A percentile compares a stretch with the other conserved stretches of the same genome.
phyloP scores from a whole-genome alignment of 1,140 invertebrate genomes.

The Parapsyche elsis region DNA sequence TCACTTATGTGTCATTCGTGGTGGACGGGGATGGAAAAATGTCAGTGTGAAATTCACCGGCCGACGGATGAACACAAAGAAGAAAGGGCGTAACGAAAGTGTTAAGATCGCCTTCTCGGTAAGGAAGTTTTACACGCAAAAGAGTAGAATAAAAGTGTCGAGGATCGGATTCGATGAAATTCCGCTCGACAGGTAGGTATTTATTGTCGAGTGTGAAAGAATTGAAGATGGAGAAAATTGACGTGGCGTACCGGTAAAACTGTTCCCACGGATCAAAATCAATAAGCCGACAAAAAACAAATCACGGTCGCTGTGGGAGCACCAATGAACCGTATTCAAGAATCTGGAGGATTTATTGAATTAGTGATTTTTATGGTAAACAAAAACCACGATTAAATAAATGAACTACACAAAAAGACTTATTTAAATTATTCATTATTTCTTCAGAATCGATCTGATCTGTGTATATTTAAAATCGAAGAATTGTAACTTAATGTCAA shows the following conservation, averaged over 20 bases:
- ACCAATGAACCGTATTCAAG: conserved; percentile 5
- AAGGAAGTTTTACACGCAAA: neutral
- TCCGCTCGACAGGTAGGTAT: no score
- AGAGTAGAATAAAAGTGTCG: neutral
- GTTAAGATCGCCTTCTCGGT: conserved; percentile 9
- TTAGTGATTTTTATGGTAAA: no score
- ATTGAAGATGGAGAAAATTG: neutral
- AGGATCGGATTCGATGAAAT: neutral
- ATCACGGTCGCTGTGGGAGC: neutral
- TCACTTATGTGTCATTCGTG: neutral
- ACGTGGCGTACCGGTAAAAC: neutral
- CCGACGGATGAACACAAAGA: conserved; percentile 4
- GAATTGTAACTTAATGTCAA: no score
- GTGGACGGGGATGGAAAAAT: neutral
- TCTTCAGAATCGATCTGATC: no score
- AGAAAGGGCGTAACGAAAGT: conserved; percentile 24
- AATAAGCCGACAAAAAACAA: conserved; percentile 28
- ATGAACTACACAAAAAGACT: no score
- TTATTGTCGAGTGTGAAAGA: neutral
- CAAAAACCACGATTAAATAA: no score
- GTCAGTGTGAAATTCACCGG: neutral
- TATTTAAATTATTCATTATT: no score
- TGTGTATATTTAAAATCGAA: no score
- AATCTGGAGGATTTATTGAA: no score
- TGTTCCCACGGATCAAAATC: conserved; percentile 34